These are phyloP conservation scores for Drosophila koepferae DNA, from an alignment of 2,888 invertebrate species.

Conservation along the genomic window DNA sequence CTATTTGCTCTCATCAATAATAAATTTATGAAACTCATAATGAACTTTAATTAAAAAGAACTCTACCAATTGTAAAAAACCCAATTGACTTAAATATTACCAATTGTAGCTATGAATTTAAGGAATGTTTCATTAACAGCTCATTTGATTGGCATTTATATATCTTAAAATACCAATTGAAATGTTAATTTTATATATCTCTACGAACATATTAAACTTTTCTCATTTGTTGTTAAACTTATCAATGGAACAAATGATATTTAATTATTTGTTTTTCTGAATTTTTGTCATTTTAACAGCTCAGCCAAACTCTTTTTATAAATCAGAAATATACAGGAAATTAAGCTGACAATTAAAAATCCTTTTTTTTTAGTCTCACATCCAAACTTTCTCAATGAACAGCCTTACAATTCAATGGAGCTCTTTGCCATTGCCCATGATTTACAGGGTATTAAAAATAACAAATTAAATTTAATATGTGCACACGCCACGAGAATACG, in stretches of 20 bases:
- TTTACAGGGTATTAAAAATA: constrained; percentile 30
- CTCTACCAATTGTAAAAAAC: too few relatives aligned
- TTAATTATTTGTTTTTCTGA: too few relatives aligned
- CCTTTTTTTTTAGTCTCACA: too few relatives aligned
- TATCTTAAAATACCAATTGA: not conserved
- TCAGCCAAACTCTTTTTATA: too few relatives aligned
- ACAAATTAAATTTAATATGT: constrained; percentile 32
- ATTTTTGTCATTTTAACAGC: too few relatives aligned
- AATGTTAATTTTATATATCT: not conserved
- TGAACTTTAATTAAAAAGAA: too few relatives aligned
- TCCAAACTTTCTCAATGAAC: not conserved
- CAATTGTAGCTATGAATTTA: not conserved
- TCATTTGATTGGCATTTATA: not conserved
- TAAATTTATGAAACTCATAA: too few relatives aligned
- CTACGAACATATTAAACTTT: too few relatives aligned
- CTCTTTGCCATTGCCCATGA: fast-evolving
- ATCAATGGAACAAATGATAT: not conserved
- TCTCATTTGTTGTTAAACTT: not conserved
- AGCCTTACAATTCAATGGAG: not conserved
- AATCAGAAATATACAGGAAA: too few relatives aligned
- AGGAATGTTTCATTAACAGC: not conserved
- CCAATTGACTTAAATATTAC: not conserved
- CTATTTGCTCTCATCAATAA: too few relatives aligned
- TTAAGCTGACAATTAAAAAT: too few relatives aligned
- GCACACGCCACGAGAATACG: constrained; percentile 9